These are phyloP conservation scores for Drosophila niveifrons DNA, from an alignment of 2,888 invertebrate genomes.

Conservation along the genomic window DNA sequence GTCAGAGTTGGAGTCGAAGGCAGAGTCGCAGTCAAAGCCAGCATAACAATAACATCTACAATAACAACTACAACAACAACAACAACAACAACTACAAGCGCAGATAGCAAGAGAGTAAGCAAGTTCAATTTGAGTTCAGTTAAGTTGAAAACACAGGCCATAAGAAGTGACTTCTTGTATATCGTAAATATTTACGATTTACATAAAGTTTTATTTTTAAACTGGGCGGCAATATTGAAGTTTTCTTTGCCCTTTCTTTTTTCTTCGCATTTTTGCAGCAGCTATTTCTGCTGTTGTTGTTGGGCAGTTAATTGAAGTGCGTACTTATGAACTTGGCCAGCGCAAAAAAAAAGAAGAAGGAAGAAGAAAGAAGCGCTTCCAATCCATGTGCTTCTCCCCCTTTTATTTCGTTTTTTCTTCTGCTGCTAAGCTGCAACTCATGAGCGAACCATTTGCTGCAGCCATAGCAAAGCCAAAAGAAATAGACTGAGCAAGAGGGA, in stretches of 20 bases:
- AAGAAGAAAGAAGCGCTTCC: not conserved
- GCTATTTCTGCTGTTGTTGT: conserved; percentile 6
- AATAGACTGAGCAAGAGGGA: not conserved
- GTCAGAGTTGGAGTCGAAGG: conserved; percentile 11
- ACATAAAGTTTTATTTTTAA: conserved; percentile 58
- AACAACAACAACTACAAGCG: conserved; percentile 9
- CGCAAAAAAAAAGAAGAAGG: not conserved
- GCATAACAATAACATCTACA: conserved; percentile 20
- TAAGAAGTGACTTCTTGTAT: conserved; percentile 40
- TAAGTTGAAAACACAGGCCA: conserved; percentile 24
- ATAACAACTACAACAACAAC: conserved; percentile 18
- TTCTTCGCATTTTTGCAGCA: conserved; percentile 4
- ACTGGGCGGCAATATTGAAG: conserved; percentile 35
- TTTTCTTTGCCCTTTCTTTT: conserved; percentile 22
- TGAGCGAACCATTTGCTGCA: conserved; percentile 48
- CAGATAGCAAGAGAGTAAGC: conserved; percentile 18
- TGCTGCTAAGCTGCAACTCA: conserved; percentile 48
- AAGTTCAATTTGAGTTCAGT: conserved; percentile 47
- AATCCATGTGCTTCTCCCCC: not conserved
- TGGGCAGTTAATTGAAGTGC: conserved; percentile 72
- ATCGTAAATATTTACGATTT: conserved; percentile 65
- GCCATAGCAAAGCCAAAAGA: conserved; percentile 17
- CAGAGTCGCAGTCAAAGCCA: conserved; percentile 29
- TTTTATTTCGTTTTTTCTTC: conserved; percentile 20
- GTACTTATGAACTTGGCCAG: conserved; percentile 63